phyloP scores from a whole-genome alignment of 2,113 vertebrate genomes.

The Fregetta grallaria region DNA sequence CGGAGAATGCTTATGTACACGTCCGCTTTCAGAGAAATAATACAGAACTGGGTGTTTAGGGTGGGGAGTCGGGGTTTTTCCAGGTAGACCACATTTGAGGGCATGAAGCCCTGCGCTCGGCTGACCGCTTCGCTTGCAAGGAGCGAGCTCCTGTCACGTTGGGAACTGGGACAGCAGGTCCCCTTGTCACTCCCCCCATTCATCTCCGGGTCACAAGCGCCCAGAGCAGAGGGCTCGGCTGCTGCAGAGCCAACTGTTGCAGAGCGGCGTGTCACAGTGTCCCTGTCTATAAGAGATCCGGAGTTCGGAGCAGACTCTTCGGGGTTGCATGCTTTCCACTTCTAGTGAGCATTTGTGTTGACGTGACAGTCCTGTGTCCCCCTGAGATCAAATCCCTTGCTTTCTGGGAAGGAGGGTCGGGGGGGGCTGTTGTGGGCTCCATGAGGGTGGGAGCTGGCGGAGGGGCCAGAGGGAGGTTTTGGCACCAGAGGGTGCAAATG shows the following conservation, averaged over 20 bases:
- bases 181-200: rapidly evolving
- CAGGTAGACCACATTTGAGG: neutral
- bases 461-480: neutral
- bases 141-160: rapidly evolving
- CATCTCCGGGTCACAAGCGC: neutral
- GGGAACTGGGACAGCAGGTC: neutral
- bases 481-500: neutral
- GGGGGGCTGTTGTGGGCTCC: neutral
- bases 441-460: neutral
- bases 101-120: neutral
- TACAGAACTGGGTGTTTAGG: neutral
- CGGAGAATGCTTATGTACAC: rapidly evolving
- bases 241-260: neutral
- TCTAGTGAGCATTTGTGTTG: neutral
- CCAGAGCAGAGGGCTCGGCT: neutral
- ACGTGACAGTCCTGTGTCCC: neutral
- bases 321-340: no score
- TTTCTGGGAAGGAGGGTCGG: neutral
- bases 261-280: neutral
- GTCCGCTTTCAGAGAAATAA: neutral
- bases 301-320: neutral
- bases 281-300: neutral
- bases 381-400: neutral
- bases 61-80: neutral
- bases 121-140: rapidly evolving